Base-by-base conservation (phyloP, 2,113 vertebrate genomes). In the Paramisgurnus dabryanus region DNA sequence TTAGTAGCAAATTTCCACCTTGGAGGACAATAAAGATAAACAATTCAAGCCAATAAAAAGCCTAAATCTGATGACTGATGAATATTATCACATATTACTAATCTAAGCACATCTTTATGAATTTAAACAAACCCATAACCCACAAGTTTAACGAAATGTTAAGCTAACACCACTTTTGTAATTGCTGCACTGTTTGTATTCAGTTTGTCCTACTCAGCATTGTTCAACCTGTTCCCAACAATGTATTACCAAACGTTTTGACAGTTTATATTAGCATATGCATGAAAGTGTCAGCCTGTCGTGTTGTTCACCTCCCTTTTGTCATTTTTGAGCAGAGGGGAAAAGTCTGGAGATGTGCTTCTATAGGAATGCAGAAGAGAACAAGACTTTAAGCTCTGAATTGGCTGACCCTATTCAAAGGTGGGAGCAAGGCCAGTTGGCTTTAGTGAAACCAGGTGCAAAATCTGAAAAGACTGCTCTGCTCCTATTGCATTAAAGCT, bases 191-290 rank as follows among this genome's bases (percentile, higher is more conserved):
- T 58, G 55, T n/a, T n/a, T n/a, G 17, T 58, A 58, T 58, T 58
- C 8, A 5, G 50, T 53, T 53, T 53, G n/a, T 18, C 17, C 7
- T 58, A 58, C 17, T 58, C 55, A 57, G 15, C 15, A 58, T 58
- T 58, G n/a, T 58, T 18, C 55, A 18, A 3, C 17, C 6, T 18
- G 55, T 58, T 58, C 55, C 55, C 7, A 6, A 6, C n/a, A 55
- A 71, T 49, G 15, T 71, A 81, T 80, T 67, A 82, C 87, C 87
- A 88, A 83, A 87, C 89, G 86, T 88, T 88, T 74, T 80, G 82
- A 34, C 15, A 53, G 22, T 49, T 6, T 10, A 3, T 40, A 78
- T 67, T 78, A 78, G 76, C 76, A 78, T 78, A 78, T 78, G 76
- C 41, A 67, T 78, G 64, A 67, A 66, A 58, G 45, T 78, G 34